These are phyloP conservation scores for Antedon mediterranea DNA, from an alignment of 53 echinoderm and acorn worm species.

Conservation along the genomic window DNA sequence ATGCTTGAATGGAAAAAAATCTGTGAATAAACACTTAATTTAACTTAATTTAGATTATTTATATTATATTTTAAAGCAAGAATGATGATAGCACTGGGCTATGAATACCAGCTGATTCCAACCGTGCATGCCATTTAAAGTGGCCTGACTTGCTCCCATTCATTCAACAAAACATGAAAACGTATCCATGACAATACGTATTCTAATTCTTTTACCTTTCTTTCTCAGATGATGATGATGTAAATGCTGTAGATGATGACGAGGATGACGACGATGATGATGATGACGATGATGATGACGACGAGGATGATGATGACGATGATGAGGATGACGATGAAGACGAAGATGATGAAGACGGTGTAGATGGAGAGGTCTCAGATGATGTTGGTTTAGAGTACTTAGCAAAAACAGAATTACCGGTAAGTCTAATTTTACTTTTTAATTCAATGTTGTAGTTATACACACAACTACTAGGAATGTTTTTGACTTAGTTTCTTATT, in stretches of 20 bases:
- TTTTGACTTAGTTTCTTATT: too few species aligned
- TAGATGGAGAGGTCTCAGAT: slow-evolving; percentile 23
- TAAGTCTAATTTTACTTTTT: slow-evolving; percentile 18
- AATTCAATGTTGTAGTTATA: too few species aligned
- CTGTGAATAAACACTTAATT: too few species aligned
- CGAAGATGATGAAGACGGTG: slow-evolving; percentile 27
- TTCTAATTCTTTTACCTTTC: too few species aligned
- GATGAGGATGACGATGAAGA: slow-evolving; percentile 68
- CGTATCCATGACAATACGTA: too few species aligned
- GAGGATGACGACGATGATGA: slow-evolving; percentile 47
- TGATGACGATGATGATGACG: slow-evolving; percentile 64
- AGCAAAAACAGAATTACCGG: slow-evolving; percentile 67
- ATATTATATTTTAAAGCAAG: slow-evolving; percentile 9
- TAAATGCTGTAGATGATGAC: slow-evolving; percentile 31
- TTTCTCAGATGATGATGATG: slow-evolving; percentile 57
- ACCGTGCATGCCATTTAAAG: background rate
- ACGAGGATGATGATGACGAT: slow-evolving; percentile 60
- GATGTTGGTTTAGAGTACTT: slow-evolving; percentile 75
- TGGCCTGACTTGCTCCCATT: background rate
- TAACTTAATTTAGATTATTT: too few species aligned
- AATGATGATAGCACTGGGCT: slow-evolving; percentile 37
- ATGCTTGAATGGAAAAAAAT: too few species aligned
- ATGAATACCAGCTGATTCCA: slow-evolving; percentile 16
- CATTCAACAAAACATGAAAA: too few species aligned
- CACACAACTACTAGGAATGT: too few species aligned